A percentile compares a stretch with the other conserved stretches of the same genome.
These are phyloP conservation scores for Physeter macrocephalus DNA, from an alignment of 2,113 vertebrate species.

Conservation along the genomic window DNA sequence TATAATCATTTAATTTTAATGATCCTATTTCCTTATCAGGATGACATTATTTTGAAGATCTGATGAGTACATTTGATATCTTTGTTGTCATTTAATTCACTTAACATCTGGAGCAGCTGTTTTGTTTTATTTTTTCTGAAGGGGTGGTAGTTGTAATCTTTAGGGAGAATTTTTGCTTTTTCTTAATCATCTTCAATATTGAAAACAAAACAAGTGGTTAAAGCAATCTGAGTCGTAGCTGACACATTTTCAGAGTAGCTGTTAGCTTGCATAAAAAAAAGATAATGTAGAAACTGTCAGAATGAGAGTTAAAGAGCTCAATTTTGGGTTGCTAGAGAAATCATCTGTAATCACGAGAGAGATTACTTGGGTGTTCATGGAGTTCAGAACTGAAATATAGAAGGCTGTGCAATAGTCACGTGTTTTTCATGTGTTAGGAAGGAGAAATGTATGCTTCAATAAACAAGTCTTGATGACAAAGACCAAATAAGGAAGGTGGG, in stretches of 20 bases:
- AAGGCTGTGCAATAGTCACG: background rate
- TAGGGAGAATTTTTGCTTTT: background rate
- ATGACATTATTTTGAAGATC: conserved; percentile 31
- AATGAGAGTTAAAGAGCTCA: conserved; percentile 58
- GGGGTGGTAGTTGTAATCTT: background rate
- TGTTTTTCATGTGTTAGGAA: conserved; percentile 51
- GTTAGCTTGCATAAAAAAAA: conserved; percentile 42
- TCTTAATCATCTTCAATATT: background rate
- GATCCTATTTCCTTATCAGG: conserved; percentile 41
- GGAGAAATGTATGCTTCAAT: conserved; percentile 2
- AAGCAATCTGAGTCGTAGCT: background rate
- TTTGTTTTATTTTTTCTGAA: background rate
- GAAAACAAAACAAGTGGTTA: conserved; percentile 62
- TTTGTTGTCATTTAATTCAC: conserved; percentile 55
- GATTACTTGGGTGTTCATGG: conserved; percentile 26
- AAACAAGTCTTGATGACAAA: conserved; percentile 57
- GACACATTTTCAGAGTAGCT: background rate
- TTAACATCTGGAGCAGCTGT: conserved; percentile 50
- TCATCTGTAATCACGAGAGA: conserved; percentile 57
- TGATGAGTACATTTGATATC: conserved; percentile 44
- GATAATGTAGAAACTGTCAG: conserved; percentile 19
- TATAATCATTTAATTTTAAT: conserved; percentile 66
- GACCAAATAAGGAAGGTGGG: conserved; percentile 51
- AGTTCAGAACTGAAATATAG: conserved; percentile 29
- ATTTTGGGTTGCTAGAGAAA: conserved; percentile 32